Conservation (phyloP, 2,797 vertebrate species). For the Gambusia yucatana region DNA sequence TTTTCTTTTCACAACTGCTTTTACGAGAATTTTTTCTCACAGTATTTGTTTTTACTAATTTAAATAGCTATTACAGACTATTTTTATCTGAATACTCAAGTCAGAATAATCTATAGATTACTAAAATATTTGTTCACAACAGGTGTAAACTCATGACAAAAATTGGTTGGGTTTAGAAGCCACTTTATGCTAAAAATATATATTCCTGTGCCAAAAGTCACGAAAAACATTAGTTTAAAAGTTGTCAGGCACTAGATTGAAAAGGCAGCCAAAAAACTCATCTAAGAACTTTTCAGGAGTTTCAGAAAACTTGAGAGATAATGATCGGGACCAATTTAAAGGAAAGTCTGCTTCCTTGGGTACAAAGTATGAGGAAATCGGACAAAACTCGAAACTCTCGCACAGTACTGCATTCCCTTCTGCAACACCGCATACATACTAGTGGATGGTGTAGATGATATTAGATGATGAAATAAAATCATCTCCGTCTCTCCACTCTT, state of each 20-base stretch:
- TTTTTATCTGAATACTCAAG: no score
- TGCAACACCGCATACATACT: conserved; percentile 24
- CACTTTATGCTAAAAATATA: background rate
- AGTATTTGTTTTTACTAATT: no score
- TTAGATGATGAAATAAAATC: conserved; percentile 64
- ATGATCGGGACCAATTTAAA: background rate
- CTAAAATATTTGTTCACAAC: no score
- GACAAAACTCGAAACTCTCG: background rate
- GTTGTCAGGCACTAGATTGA: background rate
- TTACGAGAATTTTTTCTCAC: no score
- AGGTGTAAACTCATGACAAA: background rate
- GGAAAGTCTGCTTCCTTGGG: background rate
- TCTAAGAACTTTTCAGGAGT: background rate
- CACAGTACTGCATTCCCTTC: conserved; percentile 19
- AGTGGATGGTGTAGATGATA: conserved; percentile 25
- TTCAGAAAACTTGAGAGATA: background rate
- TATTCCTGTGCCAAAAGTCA: background rate
- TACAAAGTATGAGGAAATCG: background rate
- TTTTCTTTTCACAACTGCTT: no score
- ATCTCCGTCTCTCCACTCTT: conserved; percentile 39
- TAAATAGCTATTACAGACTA: no score
- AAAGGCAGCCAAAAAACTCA: background rate
- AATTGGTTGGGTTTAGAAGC: background rate
- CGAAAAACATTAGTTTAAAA: background rate
- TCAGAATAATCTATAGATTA: no score